These are phyloP conservation scores for Rosalia funebris DNA, from an alignment of 2,888 invertebrate genomes.

Conservation along the genomic window DNA sequence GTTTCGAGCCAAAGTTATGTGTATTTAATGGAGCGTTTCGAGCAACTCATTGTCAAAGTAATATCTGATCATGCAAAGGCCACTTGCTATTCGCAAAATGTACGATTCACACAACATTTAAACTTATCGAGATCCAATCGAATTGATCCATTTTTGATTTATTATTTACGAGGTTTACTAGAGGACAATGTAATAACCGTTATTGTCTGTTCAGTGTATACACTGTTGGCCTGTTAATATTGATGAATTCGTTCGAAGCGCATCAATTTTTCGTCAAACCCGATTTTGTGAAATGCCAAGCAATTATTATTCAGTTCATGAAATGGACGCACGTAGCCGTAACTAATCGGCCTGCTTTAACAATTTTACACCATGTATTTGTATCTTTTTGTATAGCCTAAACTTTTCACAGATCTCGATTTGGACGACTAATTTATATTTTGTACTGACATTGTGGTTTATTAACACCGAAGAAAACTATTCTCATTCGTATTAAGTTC, in stretches of 20 bases:
- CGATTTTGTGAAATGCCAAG: conserved; percentile 10
- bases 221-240: conserved; percentile 22
- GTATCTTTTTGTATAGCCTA: not conserved
- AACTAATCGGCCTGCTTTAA: conserved; percentile 10
- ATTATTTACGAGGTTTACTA: conserved; percentile 12
- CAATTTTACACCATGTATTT: conserved; percentile 13
- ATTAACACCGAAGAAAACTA: too few species aligned
- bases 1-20: conserved; percentile 8
- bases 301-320: conserved; percentile 12
- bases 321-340: conserved; percentile 22
- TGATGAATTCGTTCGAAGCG: conserved; percentile 16
- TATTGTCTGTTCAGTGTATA: conserved; percentile 1
- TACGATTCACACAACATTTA: not conserved
- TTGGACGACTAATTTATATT: not conserved
- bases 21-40: conserved; percentile 15
- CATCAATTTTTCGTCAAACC: conserved; percentile 10
- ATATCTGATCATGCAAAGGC: conserved; percentile 18
- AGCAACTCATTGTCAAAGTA: not conserved
- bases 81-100: conserved; percentile 8
- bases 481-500: too few species aligned
- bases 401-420: not conserved
- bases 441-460: not conserved
- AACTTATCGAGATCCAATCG: not conserved
- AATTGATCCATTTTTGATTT: not conserved
- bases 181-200: conserved; percentile 7